Evolutionary conservation across 2,113 vertebrate genomes (phyloP), one percentile per base, ranked within the genome.

Genomic region (Syngnathus floridae): DNA sequence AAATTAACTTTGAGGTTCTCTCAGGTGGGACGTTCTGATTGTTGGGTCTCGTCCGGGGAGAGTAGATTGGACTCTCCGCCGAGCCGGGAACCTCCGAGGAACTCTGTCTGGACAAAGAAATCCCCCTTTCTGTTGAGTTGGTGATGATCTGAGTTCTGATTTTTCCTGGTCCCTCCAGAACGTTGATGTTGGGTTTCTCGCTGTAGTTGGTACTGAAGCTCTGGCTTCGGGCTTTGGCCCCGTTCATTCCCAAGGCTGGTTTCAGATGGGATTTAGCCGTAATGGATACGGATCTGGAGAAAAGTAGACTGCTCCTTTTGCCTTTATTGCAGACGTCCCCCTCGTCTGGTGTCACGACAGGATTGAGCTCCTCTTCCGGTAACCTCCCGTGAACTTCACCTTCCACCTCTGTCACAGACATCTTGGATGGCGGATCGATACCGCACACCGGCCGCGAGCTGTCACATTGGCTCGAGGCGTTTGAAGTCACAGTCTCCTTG

Each of bases 141-240:
- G 94, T 97, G 38, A 96, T 96, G 51, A 97, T 96, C 70, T 96
- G 95, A 48, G 95, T 97, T 38, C 95, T 78, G 52, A 93, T 87
- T 74, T 92, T 95, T 7, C 91, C 91, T 0, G 76, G 84, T 0
- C 90, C 91, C 59, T 97, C 94, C 2, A 72, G 31, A 11, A 36
- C 43, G 11, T 83, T 77, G 0, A 85, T 78, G 73, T 84, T 82
- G 52, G 91, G 77, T 66, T 93, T 94, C 66, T 95, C 93, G 16
- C 88, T 92, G 40, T 87, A 88, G 77, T 92, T 92, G 45, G 82
- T 31, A n/a, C 95, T 94, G 72, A 95, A 95, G 65, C 95, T 96
- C 88, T 95, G 95, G 77, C 95, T 96, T 0, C 95, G 93, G 43
- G 94, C 95, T 83, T 97, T 97, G 0, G 95, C 94, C 7, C 94